Evolutionary conservation across 2,113 vertebrate genomes (phyloP).

Genomic region (Recurvirostra avosetta): DNA sequence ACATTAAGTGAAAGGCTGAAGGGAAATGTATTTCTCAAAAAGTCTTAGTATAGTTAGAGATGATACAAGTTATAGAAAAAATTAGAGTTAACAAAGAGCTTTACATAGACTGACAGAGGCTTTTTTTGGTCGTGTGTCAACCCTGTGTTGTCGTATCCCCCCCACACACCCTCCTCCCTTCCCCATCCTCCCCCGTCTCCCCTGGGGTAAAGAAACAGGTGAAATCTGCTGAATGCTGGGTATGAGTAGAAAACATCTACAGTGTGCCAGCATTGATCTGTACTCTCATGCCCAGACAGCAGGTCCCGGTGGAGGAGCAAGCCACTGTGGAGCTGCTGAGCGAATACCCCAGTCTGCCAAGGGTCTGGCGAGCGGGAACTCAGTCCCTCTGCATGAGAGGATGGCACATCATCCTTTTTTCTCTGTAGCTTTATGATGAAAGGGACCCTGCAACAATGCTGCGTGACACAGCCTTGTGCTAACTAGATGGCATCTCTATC

Average conservation of each 20-base stretch:
- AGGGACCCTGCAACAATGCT: background rate
- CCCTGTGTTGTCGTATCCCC: fast-evolving
- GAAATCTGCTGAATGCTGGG: background rate
- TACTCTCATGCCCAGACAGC: background rate
- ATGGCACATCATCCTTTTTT: background rate
- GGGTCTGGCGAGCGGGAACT: background rate
- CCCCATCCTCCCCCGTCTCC: background rate
- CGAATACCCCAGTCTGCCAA: background rate
- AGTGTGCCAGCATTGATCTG: background rate
- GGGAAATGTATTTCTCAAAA: background rate
- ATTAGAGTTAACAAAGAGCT: background rate
- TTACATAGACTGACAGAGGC: background rate
- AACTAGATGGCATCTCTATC: background rate
- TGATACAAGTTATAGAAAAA: background rate
- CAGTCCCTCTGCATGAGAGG: background rate
- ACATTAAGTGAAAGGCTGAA: background rate
- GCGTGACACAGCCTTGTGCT: background rate
- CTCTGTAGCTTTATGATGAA: background rate
- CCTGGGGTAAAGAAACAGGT: background rate
- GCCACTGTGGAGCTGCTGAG: background rate
- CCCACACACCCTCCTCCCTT: too few relatives aligned
- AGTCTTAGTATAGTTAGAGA: background rate
- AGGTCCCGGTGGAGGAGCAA: background rate
- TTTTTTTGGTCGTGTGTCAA: background rate
- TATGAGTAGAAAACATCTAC: background rate